phyloP scores from a whole-genome alignment of 2,113 vertebrate genomes.

The Varanus komodoensis region DNA sequence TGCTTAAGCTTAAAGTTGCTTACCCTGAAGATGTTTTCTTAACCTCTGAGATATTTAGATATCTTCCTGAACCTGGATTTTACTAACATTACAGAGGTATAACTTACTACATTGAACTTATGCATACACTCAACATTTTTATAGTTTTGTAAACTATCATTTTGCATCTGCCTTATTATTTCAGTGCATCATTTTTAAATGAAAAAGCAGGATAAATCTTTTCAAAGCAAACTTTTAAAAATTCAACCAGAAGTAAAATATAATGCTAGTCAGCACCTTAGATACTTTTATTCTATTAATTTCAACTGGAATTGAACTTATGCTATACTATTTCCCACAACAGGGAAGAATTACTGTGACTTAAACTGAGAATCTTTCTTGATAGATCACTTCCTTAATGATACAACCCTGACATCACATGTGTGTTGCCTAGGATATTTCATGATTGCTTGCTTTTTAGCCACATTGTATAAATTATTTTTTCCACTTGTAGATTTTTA shows the following conservation, averaged over 20 bases:
- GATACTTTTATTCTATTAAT: too few species aligned
- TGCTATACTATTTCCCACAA: background rate
- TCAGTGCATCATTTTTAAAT: background rate
- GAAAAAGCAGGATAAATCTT: background rate
- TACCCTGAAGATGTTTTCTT: background rate
- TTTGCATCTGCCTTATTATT: background rate
- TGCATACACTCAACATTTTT: background rate
- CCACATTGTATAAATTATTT: background rate
- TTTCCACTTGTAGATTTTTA: background rate
- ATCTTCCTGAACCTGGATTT: background rate
- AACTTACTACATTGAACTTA: background rate
- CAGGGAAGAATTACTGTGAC: background rate
- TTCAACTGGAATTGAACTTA: background rate
- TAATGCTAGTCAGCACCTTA: too few species aligned
- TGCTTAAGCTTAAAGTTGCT: background rate
- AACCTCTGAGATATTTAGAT: background rate
- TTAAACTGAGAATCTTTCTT: background rate
- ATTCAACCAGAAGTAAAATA: background rate
- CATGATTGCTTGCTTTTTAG: background rate
- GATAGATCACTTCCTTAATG: background rate
- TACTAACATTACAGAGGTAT: background rate
- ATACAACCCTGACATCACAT: background rate
- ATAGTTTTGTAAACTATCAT: background rate
- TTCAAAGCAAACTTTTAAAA: background rate
- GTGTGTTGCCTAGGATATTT: background rate